Percentiles rank a stretch among this genome's conserved stretches.
These are phyloP conservation scores for Antheraea mylitta DNA, from an alignment of 1,140 invertebrate genomes.

Conservation along the genomic window DNA sequence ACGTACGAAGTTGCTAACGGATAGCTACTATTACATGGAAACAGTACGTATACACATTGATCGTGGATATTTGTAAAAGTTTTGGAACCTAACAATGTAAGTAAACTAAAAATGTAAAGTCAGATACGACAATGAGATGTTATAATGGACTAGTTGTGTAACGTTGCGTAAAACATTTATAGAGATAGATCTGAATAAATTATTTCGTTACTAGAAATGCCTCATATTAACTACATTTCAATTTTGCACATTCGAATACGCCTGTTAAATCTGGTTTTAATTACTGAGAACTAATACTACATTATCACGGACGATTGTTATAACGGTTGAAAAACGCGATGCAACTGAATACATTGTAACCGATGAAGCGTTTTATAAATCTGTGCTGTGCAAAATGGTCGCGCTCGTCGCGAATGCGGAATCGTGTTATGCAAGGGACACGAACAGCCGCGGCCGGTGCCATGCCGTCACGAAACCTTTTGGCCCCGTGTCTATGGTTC, in stretches of 20 bases:
- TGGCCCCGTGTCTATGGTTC: slow-evolving; percentile 45
- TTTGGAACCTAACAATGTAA: no score
- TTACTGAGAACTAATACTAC: not conserved
- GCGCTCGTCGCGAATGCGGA: slow-evolving; percentile 32
- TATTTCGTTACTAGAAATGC: slow-evolving; percentile 46
- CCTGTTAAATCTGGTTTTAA: not conserved
- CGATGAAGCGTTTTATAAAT: slow-evolving; percentile 13
- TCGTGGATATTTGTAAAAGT: no score
- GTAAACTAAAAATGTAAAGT: no score
- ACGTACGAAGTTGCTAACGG: no score
- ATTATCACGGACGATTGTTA: not conserved
- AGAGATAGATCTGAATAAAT: slow-evolving; percentile 62
- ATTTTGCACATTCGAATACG: not conserved
- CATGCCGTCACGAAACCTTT: slow-evolving; percentile 57
- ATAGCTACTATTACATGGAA: no score
- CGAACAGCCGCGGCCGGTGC: slow-evolving; percentile 25
- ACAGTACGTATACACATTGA: no score
- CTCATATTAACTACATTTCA: slow-evolving; percentile 17
- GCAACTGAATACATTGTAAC: not conserved
- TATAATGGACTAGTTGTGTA: slow-evolving; percentile 55
- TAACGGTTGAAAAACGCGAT: not conserved
- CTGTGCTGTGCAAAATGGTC: slow-evolving; percentile 23
- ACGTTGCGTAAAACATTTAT: slow-evolving; percentile 62
- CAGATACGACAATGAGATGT: no score
- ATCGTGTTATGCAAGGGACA: slow-evolving; percentile 53